Evolutionary conservation across 1,140 invertebrate genomes (phyloP), one percentile per base, ranked within the genome.

Genomic region (Conus ventricosus): DNA sequence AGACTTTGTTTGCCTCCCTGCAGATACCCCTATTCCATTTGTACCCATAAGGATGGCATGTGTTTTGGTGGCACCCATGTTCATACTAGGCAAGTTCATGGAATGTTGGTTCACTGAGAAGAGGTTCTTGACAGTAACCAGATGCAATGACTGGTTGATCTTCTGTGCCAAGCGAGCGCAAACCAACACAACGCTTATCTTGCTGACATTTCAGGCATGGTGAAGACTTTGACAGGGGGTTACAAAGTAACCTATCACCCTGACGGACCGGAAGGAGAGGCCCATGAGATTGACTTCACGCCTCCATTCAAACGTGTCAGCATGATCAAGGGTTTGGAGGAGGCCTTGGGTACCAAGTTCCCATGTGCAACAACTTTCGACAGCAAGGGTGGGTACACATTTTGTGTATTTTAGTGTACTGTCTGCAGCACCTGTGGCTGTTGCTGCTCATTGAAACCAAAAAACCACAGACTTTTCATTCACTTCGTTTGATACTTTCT

Each of bases 271-370:
- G 93, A 95, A 7, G 96, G 96, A 11, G 96, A 97, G 91, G 97
- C 96, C 83, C 93, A 93, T 89, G 97, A 98, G 95, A 97, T 99
- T 85, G 99, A 99, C 95, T 99, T 99, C 94, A 99, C 98, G 27
- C 99, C 99, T 83, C 99, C 99, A 23, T 99, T 99, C 95, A 97
- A 97, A 91, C 96, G 98, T 90, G 95, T 99, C 7, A 96, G 97
- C 23, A 99, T 99, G 98, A 97, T 99, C 89, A 96, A 97, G 55
- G 97, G 97, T 7, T 95, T 99, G 17, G 99, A 99, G 95, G 97
- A 97, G 93, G 96, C 96, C 82, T 94, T 99, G 3, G 97, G 97
- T 88, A 96, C 97, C 0, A 98, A 98, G 95, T 96, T 99, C 76
- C 99, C 99, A 0, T 93, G 96, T 55, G 94, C 96, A 54, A 93